phyloP scores from a whole-genome alignment of 1,140 invertebrate species.

The Penaeus indicus region DNA sequence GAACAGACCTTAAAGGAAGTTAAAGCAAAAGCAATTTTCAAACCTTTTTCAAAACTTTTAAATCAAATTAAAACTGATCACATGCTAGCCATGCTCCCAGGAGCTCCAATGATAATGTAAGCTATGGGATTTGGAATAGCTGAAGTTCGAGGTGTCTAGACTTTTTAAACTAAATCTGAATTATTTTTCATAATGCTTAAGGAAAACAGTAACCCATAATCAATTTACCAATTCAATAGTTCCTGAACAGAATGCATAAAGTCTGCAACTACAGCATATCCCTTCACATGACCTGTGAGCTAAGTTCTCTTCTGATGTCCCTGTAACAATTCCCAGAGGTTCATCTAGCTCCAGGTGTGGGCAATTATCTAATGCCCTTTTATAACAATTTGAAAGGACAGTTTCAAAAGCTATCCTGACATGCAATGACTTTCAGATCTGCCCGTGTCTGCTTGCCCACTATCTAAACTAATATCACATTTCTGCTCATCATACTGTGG shows the following conservation, averaged over 20 bases:
- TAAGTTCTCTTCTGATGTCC: constrained; percentile 25
- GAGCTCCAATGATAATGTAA: background rate
- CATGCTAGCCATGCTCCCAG: constrained; percentile 8
- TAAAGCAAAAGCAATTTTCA: constrained; percentile 19
- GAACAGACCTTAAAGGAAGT: constrained; percentile 39
- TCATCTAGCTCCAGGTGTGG: constrained; percentile 15
- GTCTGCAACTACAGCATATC: constrained; percentile 39
- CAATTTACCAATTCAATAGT: no score
- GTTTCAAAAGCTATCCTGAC: constrained; percentile 30
- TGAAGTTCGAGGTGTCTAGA: background rate
- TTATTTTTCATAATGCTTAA: no score
- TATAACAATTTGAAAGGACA: constrained; percentile 28
- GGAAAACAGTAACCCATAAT: no score
- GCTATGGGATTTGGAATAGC: constrained; percentile 1
- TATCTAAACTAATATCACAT: constrained; percentile 58
- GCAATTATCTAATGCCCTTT: constrained; percentile 35
- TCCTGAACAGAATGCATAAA: background rate
- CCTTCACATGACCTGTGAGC: constrained; percentile 31
- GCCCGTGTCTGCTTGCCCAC: constrained; percentile 30
- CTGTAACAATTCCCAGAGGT: constrained; percentile 26
- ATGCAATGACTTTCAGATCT: constrained; percentile 43
- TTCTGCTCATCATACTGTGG: constrained; percentile 43
- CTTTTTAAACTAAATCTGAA: background rate
- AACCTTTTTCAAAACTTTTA: constrained; percentile 20
- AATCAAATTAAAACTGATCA: constrained; percentile 26